Percentiles rank a stretch among this genome's conserved stretches.
phyloP scores from a whole-genome alignment of 2,888 invertebrate genomes.

The Plagiodera versicolora region DNA sequence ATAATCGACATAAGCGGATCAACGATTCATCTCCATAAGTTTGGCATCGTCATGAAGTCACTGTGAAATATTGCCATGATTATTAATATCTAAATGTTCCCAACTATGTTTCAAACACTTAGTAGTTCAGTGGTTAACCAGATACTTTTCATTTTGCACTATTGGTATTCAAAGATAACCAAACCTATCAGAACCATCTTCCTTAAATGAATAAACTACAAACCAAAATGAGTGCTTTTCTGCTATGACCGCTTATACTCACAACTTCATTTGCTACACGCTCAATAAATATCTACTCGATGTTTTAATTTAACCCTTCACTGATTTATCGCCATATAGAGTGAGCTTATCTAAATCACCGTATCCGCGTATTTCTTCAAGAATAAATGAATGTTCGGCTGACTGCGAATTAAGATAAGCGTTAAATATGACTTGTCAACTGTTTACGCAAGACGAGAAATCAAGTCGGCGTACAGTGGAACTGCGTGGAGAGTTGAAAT shows the following conservation, averaged over 20 bases:
- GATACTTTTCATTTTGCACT: too few species aligned
- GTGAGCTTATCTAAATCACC: constrained; percentile 37
- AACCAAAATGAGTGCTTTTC: constrained; percentile 6
- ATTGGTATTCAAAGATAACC: too few species aligned
- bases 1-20: too few species aligned
- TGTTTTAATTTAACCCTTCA: constrained; percentile 29
- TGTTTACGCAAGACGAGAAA: constrained; percentile 23
- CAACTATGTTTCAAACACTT: too few species aligned
- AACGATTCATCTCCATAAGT: too few species aligned
- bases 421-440: constrained; percentile 44
- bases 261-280: background rate
- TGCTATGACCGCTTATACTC: constrained; percentile 1
- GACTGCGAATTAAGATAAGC: constrained; percentile 46
- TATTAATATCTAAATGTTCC: too few species aligned
- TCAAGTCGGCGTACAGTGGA: background rate
- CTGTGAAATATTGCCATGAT: too few species aligned
- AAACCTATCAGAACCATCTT: too few species aligned
- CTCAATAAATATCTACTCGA: constrained; percentile 23
- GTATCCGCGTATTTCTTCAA: constrained; percentile 31
- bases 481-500: background rate
- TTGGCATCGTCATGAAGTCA: too few species aligned
- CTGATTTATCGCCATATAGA: constrained; percentile 27
- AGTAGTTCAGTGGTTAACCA: too few species aligned
- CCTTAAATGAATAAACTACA: too few species aligned
- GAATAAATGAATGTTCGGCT: constrained; percentile 40